Percentiles rank a stretch among this genome's conserved stretches.
Evolutionary conservation across 2,113 vertebrate genomes (phyloP).

Genomic region (Pagrus major): DNA sequence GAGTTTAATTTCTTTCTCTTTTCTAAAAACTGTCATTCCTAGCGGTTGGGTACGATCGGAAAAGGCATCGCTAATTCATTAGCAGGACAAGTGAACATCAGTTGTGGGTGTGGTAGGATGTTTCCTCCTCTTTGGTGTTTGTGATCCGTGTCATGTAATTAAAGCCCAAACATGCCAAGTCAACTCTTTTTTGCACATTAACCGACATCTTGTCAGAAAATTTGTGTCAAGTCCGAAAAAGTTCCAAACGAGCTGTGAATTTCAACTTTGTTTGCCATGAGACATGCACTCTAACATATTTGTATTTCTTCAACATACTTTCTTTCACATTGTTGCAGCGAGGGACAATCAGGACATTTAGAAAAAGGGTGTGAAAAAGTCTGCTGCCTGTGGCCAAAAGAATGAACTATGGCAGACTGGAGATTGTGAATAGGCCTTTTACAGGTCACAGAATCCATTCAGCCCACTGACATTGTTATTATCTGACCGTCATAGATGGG

Average conservation of each 20-base stretch:
- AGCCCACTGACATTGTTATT: slow-evolving; percentile 94
- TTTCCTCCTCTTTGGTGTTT: slow-evolving; percentile 71
- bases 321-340: slow-evolving; percentile 85
- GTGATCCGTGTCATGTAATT: slow-evolving; percentile 80
- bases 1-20: neutral
- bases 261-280: slow-evolving; percentile 73
- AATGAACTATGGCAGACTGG: slow-evolving; percentile 91
- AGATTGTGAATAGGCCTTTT: slow-evolving; percentile 95
- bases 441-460: slow-evolving; percentile 98
- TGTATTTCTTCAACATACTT: slow-evolving; percentile 86
- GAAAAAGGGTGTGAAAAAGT: slow-evolving; percentile 93
- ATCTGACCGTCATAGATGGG: slow-evolving; percentile 93
- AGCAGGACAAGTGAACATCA: slow-evolving; percentile 39
- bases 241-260: slow-evolving; percentile 69
- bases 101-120: slow-evolving; percentile 49
- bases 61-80: slow-evolving; percentile 12
- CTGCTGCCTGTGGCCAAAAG: slow-evolving; percentile 91
- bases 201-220: slow-evolving; percentile 58
- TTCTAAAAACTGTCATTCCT: neutral
- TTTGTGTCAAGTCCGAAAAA: slow-evolving; percentile 46
- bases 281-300: slow-evolving; percentile 82
- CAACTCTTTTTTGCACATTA: slow-evolving; percentile 56
- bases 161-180: slow-evolving; percentile 72
- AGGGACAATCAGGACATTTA: slow-evolving; percentile 91
- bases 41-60: neutral